Base-by-base conservation (phyloP, 2,888 invertebrate genomes). In the Philhelius pedissequus region DNA sequence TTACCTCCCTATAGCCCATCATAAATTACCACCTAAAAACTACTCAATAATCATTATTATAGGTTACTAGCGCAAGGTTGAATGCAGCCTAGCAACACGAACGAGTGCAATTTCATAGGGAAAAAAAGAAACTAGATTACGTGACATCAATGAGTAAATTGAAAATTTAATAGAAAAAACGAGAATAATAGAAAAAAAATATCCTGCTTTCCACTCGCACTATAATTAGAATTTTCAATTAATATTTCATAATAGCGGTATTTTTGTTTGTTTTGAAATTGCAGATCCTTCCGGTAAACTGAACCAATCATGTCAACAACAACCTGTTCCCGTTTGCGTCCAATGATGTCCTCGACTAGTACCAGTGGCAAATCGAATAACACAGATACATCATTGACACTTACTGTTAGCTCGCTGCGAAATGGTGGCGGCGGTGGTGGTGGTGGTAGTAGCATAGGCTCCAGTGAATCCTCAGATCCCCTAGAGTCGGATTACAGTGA, bases 381-480 rank as follows among this genome's bases (percentile, higher is more conserved):
- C 48, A 87, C 88, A 80, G 91, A 91, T 77, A 86, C 89, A 71
- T 88, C 90, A 60, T 86, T 89, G 81, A 89, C 89, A 80, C 86
- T 89, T 25, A 89, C 54, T 18, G 76, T 84, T 45, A 68, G 82
- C 15, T 78, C 87, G 4, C 32, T 83, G 25, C 80, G 68, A 48
- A 75, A 50, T n/a, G 84, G 86, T 35, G 82, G 86, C 18, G 87
- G 87, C 43, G 71, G 86, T 56, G 86, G 77, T 18, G 79, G 82
- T 58, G 79, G 71, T 1, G 86, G 86, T 6, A 84, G 86, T 56
- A 90, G 89, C 79, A 87, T 88, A 40, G 88, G 89, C 25, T 89
- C 90, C 20, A 90, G 90, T 87, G 91, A 91, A 86, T 91, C 91
- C 18, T 91, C 91, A 78, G 91, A 91, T 89, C 91, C 90, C 7